Base-by-base conservation (phyloP, 2,797 vertebrate genomes). In the Rhinatrema bivittatum region DNA sequence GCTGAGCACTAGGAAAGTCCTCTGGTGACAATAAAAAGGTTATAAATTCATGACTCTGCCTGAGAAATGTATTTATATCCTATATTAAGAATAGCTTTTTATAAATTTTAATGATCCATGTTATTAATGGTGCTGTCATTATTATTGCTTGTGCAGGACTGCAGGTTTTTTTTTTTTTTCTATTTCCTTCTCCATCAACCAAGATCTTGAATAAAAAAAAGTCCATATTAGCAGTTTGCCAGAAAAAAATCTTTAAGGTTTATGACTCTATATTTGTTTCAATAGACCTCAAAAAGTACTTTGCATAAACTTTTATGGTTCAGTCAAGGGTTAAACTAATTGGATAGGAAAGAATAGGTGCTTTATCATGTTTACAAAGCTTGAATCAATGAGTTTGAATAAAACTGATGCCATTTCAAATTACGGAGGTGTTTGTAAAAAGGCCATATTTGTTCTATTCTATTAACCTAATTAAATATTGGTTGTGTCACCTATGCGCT, bases 61-160 rank as follows among this genome's bases (percentile, higher is more conserved):
- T 61, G 59, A 84, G 74, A 74, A 75, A 83, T 77, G 68, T 77
- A 88, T 88, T 90, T 89, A 90, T 86, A 85, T 74, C 76, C 78
- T 81, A 76, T 81, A 85, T 85, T 93, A 87, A 85, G 77, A 89
- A 89, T 68, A 74, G 73, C 64, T 86, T 85, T 82, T 89, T 82
- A 89, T 91, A 88, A 83, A 90, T 89, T 88, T 91, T 91, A 90
- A 93, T 87, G 84, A 80, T 51, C 69, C 76, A 29, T 90, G 74
- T 88, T 89, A 89, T 88, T 89, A 89, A 90, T 90, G 88, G 78
- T 69, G 64, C 68, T 76, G 72, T 78, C 77, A 76, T 72, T 68
- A 56, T 74, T 68, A 77, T 57, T 51, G 65, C 60, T 60, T 63
- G 30, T 48, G 46, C 56, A 68, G 84, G 50, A 62, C 68, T 68